These are phyloP conservation scores for Ectropis crepuscularia DNA, from an alignment of 2,888 invertebrate genomes.

Conservation along the genomic window DNA sequence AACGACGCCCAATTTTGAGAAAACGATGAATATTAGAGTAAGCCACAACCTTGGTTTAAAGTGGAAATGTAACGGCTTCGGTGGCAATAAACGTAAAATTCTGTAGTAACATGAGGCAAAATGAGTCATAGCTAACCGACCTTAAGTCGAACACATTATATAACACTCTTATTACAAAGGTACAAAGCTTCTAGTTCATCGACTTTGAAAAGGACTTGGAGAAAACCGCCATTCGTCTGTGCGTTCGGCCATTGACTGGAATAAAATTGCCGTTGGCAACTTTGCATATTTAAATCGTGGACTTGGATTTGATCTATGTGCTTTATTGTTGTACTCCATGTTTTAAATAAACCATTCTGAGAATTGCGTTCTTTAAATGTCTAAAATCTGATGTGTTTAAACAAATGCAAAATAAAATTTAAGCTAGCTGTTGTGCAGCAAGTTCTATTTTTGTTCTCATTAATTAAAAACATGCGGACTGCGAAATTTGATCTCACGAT, in stretches of 20 bases:
- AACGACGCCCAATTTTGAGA: constrained; percentile 24
- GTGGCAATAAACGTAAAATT: constrained; percentile 40
- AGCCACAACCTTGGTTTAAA: constrained; percentile 34
- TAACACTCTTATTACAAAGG: constrained; percentile 34
- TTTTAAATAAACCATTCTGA: neutral
- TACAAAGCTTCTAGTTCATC: constrained; percentile 30
- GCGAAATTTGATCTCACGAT: constrained; percentile 45
- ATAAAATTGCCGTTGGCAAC: constrained; percentile 28
- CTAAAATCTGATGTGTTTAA: neutral
- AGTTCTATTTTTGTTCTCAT: neutral
- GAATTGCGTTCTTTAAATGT: neutral
- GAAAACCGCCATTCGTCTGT: constrained; percentile 29
- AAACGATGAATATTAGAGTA: constrained; percentile 34
- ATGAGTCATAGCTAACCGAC: constrained; percentile 39
- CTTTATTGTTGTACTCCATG: constrained; percentile 4
- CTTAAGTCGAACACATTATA: constrained; percentile 25
- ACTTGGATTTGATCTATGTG: constrained; percentile 23
- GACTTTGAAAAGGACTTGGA: constrained; percentile 28
- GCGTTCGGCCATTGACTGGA: constrained; percentile 37
- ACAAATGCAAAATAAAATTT: constrained; percentile 9
- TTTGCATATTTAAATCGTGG: constrained; percentile 35
- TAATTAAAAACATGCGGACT: neutral
- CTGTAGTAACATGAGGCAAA: constrained; percentile 37
- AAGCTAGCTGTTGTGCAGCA: neutral
- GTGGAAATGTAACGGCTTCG: constrained; percentile 37